These are phyloP conservation scores for Polietes domitor DNA, from an alignment of 2,888 invertebrate genomes.

Conservation along the genomic window DNA sequence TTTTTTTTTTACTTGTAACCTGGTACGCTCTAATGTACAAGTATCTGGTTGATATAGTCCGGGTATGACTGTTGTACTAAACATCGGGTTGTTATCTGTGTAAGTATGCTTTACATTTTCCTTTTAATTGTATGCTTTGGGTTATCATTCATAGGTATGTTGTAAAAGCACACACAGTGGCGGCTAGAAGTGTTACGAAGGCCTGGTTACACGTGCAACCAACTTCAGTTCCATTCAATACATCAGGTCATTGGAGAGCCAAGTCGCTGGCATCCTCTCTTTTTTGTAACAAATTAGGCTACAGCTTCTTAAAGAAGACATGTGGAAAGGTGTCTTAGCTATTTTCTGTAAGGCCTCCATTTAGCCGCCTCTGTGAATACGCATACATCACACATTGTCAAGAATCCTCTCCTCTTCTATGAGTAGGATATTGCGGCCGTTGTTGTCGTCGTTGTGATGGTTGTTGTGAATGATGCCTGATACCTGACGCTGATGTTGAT, in stretches of 20 bases:
- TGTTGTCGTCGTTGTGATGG: constrained; percentile 47
- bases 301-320: too few relatives aligned
- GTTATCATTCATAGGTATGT: constrained; percentile 50
- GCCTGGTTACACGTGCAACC: too few relatives aligned
- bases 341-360: background rate
- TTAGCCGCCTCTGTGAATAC: background rate
- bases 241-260: too few relatives aligned
- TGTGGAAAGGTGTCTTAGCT: background rate
- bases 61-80: background rate
- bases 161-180: background rate
- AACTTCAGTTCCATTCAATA: too few relatives aligned
- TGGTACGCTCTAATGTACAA: too few relatives aligned
- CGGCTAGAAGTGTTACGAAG: too few relatives aligned
- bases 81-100: constrained; percentile 13
- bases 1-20: too few relatives aligned
- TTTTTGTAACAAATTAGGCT: too few relatives aligned
- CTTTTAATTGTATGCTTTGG: constrained; percentile 59
- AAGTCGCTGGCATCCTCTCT: too few relatives aligned
- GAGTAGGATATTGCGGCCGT: background rate
- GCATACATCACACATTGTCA: background rate
- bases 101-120: constrained; percentile 51
- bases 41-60: constrained; percentile 19
- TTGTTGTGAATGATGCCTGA: constrained; percentile 48
- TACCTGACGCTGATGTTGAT: constrained; percentile 13
- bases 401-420: background rate